phyloP scores from a whole-genome alignment of 2,888 invertebrate genomes.

The Acanthosepion esculentum region DNA sequence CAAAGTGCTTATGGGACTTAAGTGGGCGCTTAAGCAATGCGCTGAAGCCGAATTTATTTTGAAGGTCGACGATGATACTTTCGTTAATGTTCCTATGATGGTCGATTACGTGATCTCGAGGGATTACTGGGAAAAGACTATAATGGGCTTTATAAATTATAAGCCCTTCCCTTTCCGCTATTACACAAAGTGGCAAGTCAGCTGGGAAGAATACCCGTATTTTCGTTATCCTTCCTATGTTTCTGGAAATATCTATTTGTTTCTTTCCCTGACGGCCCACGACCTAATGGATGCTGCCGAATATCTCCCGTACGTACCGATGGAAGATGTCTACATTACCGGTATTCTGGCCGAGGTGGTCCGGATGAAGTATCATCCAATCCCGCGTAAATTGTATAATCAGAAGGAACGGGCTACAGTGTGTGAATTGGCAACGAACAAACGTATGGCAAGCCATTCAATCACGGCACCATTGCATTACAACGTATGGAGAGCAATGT shows the following conservation, averaged over 20 bases:
- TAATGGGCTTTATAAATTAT: background rate
- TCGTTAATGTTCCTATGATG: conserved; percentile 45
- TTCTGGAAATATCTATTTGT: conserved; percentile 43
- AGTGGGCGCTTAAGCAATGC: background rate
- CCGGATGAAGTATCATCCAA: background rate
- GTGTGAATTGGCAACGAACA: conserved; percentile 39
- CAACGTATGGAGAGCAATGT: conserved; percentile 38
- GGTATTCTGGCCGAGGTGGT: conserved; percentile 44
- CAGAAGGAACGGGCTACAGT: background rate
- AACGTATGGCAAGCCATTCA: background rate
- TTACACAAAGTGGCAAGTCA: conserved; percentile 38
- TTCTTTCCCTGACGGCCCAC: background rate
- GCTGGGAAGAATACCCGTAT: conserved; percentile 45
- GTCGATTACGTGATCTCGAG: background rate
- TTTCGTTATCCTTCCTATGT: conserved; percentile 17
- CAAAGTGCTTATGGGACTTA: conserved; percentile 39
- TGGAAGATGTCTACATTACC: conserved; percentile 41
- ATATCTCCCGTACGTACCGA: conserved; percentile 44
- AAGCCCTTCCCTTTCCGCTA: conserved; percentile 39
- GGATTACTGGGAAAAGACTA: background rate
- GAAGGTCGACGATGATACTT: conserved; percentile 43
- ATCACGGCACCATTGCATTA: background rate
- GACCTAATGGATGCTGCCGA: background rate
- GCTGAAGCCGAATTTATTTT: background rate
- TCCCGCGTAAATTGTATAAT: conserved; percentile 36